A percentile compares a stretch with the other conserved stretches of the same genome.
These are phyloP conservation scores for Herpetotheres cachinnans DNA, from an alignment of 2,113 vertebrate genomes.

Conservation along the genomic window DNA sequence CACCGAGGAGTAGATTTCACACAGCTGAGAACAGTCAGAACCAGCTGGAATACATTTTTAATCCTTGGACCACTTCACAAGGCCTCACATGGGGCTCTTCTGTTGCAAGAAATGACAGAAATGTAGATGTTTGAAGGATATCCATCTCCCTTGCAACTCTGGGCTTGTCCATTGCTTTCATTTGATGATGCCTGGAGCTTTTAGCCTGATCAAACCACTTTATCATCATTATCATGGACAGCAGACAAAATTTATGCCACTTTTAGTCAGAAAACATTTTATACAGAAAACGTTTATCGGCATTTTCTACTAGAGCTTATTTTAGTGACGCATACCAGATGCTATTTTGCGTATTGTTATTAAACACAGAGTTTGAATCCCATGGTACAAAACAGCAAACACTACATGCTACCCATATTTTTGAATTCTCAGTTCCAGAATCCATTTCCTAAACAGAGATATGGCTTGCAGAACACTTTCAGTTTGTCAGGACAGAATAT, in stretches of 20 bases:
- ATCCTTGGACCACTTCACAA: not conserved
- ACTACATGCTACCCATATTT: not conserved
- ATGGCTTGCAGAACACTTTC: not conserved
- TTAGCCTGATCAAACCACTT: not conserved
- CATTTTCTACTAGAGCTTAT: conserved; percentile 8
- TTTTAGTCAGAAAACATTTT: not conserved
- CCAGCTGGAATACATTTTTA: not conserved
- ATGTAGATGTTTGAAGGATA: not conserved
- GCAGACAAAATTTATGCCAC: not conserved
- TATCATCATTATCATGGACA: not conserved
- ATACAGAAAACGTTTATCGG: not conserved
- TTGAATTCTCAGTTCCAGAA: conserved; percentile 24
- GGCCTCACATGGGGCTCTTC: not conserved
- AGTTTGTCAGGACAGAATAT: not conserved
- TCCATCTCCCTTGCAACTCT: not conserved
- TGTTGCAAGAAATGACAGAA: not conserved
- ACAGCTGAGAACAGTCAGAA: conserved; percentile 1
- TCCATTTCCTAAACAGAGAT: not conserved
- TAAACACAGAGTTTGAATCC: conserved; percentile 43
- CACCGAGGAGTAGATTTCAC: not conserved
- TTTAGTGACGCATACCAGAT: conserved; percentile 38
- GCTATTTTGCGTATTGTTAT: conserved; percentile 55
- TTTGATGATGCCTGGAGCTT: not conserved
- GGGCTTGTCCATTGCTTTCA: not conserved
- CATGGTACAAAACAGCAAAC: conserved; percentile 4